Evolutionary conservation across 2,888 invertebrate genomes (phyloP).

Genomic region (Cryptosula pallasiana): DNA sequence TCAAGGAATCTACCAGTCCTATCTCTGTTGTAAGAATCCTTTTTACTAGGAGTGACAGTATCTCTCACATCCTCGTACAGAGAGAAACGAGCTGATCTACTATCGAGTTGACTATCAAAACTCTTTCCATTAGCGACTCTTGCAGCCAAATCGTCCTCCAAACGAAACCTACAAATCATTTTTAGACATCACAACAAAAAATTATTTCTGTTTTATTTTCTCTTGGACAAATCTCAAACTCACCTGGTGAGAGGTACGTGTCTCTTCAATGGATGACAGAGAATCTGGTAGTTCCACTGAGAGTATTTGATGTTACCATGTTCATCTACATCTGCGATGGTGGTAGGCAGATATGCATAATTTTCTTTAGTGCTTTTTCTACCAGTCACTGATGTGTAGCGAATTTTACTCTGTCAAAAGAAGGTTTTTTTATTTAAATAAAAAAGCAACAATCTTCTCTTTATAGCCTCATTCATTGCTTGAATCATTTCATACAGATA

Average conservation of each 20-base stretch:
- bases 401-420: slow-evolving; percentile 27
- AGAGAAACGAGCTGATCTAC: background rate
- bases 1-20: background rate
- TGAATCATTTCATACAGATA: too few species aligned
- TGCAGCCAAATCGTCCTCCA: background rate
- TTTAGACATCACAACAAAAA: background rate
- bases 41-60: background rate
- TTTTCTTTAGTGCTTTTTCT: slow-evolving; percentile 34
- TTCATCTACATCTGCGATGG: slow-evolving; percentile 31
- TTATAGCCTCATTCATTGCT: too few species aligned
- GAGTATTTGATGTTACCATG: slow-evolving; percentile 34
- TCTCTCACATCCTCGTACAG: background rate
- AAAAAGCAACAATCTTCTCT: too few species aligned
- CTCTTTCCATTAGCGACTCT: background rate
- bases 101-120: background rate
- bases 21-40: background rate
- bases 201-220: too few species aligned
- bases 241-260: slow-evolving; percentile 29
- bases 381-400: slow-evolving; percentile 35
- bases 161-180: background rate
- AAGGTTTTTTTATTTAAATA: too few species aligned
- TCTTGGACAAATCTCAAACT: background rate
- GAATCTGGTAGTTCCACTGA: slow-evolving; percentile 38
- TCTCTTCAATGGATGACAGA: slow-evolving; percentile 32
- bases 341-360: slow-evolving; percentile 36